These are phyloP conservation scores for Trichogramma evanescens DNA, from an alignment of 2,888 invertebrate species.

Conservation along the genomic window DNA sequence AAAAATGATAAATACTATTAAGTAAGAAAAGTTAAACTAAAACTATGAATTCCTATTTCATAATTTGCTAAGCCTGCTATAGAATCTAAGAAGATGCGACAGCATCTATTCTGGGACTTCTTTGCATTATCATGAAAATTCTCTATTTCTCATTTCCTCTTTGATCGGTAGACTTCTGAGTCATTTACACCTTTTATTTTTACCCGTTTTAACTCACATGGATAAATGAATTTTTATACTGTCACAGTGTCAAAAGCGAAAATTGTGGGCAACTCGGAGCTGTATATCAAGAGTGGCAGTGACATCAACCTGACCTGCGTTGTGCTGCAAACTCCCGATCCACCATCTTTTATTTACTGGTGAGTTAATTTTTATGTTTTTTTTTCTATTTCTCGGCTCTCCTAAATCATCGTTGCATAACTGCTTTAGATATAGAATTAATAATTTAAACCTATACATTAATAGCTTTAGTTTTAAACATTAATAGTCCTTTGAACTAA, in stretches of 20 bases:
- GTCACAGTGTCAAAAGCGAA: constrained; percentile 78
- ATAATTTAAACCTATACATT: background rate
- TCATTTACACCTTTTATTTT: too few species aligned
- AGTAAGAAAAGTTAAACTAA: too few species aligned
- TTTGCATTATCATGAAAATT: too few species aligned
- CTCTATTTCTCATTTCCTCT: too few species aligned
- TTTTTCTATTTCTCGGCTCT: background rate
- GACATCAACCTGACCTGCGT: constrained; percentile 88
- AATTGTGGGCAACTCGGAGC: constrained; percentile 77
- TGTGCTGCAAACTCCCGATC: constrained; percentile 75
- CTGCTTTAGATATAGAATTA: background rate
- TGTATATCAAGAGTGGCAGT: constrained; percentile 82
- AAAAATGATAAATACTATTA: too few species aligned
- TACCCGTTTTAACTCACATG: too few species aligned
- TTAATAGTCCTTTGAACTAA: too few species aligned
- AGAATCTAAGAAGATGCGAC: too few species aligned
- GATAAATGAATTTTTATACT: constrained; percentile 26
- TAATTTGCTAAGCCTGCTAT: too few species aligned
- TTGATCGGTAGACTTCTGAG: too few species aligned
- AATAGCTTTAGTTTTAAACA: background rate
- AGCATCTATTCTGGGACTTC: too few species aligned
- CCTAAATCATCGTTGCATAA: background rate
- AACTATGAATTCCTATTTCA: too few species aligned
- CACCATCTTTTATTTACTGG: constrained; percentile 64
- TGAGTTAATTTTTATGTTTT: constrained; percentile 31